Base-by-base conservation (phyloP, 2,888 invertebrate genomes). In the Nomada ruficornis region DNA sequence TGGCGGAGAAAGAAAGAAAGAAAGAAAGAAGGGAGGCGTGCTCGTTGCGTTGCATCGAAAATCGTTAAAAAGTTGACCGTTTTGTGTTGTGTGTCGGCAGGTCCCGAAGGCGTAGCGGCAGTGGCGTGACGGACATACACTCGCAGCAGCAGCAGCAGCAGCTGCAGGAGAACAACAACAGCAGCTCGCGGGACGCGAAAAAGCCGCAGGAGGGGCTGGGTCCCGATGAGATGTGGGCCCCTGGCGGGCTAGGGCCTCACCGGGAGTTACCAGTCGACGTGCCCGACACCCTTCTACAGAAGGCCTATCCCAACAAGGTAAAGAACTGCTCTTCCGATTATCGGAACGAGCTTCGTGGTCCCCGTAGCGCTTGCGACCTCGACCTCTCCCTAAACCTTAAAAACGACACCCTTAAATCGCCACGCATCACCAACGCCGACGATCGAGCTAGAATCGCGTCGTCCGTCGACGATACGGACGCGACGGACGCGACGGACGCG, bases 191-290 rank as follows among this genome's bases (percentile, higher is more conserved):
- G 82, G 90, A 90, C 74, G 80, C 86, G 84, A 93, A 93, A 91
- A 92, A 91, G 90, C 90, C 92, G 89, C 90, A 90, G 88, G 91
- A 90, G 89, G 93, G 89, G 84, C 88, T 91, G 89, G 92, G 91
- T 91, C 95, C 96, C 95, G 93, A 94, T 94, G 93, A 92, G 91
- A 94, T 94, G 94, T 94, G 94, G 94, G 92, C 91, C 90, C 92
- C 93, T 91, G 92, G 91, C 85, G 90, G 90, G 89, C 91, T 89
- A 90, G 97, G 97, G 94, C 98, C 98, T 93, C 98, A 98, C 95
- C 97, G 99, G 94, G 99, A 99, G 96, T 98, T 99, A 98, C 98
- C 99, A 94, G 98, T 99, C 94, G 99, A 99, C 95, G 98, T 98
- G 91, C 99, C 99, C 92, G 98, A 98, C 94, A 97, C 93, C 89